Evolutionary conservation across 2,888 invertebrate genomes (phyloP).

Genomic region (Callyntrura sp.): DNA sequence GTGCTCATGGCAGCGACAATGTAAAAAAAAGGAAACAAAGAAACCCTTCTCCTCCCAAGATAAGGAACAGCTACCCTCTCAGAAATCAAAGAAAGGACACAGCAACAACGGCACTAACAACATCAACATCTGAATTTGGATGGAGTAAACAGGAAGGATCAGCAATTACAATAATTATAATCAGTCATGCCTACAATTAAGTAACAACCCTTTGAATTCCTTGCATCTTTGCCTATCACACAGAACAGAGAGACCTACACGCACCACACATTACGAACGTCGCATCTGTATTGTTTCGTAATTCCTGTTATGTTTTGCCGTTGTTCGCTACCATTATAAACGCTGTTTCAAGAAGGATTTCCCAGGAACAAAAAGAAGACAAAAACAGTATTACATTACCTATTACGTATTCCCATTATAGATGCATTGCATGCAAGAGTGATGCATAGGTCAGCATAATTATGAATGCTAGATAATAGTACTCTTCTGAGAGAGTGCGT

Average conservation of each 20-base stretch:
- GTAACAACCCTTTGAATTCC: conserved; percentile 43
- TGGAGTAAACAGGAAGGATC: conserved; percentile 58
- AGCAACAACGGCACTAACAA: neutral
- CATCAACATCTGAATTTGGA: neutral
- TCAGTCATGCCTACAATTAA: conserved; percentile 67
- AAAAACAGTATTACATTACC: conserved; percentile 24
- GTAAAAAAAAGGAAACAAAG: neutral
- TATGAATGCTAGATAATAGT: conserved; percentile 19
- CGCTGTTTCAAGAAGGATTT: conserved; percentile 28
- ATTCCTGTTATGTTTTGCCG: too few species aligned
- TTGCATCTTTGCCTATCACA: neutral
- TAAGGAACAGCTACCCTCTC: too few species aligned
- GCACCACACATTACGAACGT: too few species aligned
- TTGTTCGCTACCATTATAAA: too few species aligned
- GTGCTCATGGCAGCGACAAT: neutral
- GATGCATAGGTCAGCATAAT: conserved; percentile 9
- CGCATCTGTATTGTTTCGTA: too few species aligned
- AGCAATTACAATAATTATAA: conserved; percentile 72
- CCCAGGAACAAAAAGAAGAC: neutral
- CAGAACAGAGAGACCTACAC: neutral
- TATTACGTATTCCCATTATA: neutral
- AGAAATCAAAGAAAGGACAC: conserved; percentile 11
- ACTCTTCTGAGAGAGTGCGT: neutral
- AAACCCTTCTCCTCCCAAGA: neutral
- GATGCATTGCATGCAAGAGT: neutral